A percentile compares a stretch with the other conserved stretches of the same genome.
Conservation (phyloP, 2,113 vertebrate species). For the Sphyrna mokarran region DNA sequence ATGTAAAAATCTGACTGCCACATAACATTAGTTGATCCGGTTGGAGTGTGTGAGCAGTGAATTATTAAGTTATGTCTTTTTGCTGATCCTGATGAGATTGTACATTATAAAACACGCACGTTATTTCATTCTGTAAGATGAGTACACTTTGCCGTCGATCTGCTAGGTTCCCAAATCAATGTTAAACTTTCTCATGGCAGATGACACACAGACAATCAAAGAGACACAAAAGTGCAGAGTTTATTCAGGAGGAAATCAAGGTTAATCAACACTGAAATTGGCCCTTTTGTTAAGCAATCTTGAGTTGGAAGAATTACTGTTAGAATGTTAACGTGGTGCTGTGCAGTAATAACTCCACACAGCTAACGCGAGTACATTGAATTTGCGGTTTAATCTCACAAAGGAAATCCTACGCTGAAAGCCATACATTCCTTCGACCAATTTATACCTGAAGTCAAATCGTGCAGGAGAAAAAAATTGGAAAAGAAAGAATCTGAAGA, state of each 20-base stretch:
- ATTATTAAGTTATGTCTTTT: not conserved
- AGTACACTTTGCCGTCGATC: not conserved
- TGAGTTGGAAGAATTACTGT: not conserved
- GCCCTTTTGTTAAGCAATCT: not conserved
- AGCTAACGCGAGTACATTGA: not conserved
- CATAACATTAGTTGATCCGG: not conserved
- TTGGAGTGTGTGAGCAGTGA: not conserved
- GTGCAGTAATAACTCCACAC: not conserved
- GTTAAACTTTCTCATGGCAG: not conserved
- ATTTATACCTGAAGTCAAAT: not conserved
- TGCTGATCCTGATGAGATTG: not conserved
- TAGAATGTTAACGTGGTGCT: not conserved
- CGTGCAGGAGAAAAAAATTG: not conserved
- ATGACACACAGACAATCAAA: not conserved
- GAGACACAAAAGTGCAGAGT: not conserved
- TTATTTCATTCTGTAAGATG: not conserved
- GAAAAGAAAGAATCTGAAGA: not conserved
- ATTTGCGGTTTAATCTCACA: not conserved
- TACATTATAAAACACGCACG: not conserved
- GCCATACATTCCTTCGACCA: not conserved
- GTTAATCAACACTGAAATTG: not conserved
- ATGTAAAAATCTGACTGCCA: not conserved
- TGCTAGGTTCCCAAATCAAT: not conserved
- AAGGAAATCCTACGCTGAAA: not conserved
- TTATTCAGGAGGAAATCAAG: not conserved